A percentile compares a stretch with the other conserved stretches of the same genome.
Evolutionary conservation across 1,140 invertebrate species (phyloP).

Genomic region (Drosophila sturtevanti): DNA sequence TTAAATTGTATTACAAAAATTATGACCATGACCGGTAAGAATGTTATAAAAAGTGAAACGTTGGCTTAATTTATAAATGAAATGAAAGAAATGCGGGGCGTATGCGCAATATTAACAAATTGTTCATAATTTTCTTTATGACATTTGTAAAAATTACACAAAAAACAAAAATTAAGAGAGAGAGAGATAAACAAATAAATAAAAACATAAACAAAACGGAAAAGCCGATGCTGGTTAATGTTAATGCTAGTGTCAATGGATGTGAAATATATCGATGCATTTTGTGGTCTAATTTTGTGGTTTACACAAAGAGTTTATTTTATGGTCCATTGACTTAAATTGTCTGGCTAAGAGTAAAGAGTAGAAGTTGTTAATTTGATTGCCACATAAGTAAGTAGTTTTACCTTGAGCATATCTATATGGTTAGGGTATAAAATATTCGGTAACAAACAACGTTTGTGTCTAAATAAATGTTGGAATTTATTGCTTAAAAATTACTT

Average conservation of each 20-base stretch:
- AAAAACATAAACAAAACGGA: conserved; percentile 26
- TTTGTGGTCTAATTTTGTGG: conserved; percentile 21
- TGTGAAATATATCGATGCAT: conserved; percentile 58
- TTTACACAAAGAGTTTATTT: conserved; percentile 28
- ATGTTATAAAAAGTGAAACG: conserved; percentile 27
- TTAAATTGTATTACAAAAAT: conserved; percentile 40
- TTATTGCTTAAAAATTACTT: conserved; percentile 54
- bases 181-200: too few relatives aligned
- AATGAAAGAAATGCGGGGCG: conserved; percentile 27
- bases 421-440: conserved; percentile 26
- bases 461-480: conserved; percentile 31
- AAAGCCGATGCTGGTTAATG: conserved; percentile 30
- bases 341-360: conserved; percentile 22
- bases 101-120: conserved; percentile 63
- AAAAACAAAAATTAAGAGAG: too few relatives aligned
- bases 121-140: conserved; percentile 22
- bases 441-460: background rate
- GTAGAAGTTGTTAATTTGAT: conserved; percentile 57
- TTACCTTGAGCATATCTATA: conserved; percentile 40
- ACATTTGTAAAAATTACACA: too few relatives aligned
- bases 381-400: conserved; percentile 31
- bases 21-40: conserved; percentile 31
- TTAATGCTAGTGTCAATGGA: conserved; percentile 46
- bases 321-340: conserved; percentile 53
- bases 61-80: conserved; percentile 18